Percentiles rank a stretch among this genome's conserved stretches.
phyloP scores from a whole-genome alignment of 1,140 invertebrate genomes.

The Cyclargus thomasi region DNA sequence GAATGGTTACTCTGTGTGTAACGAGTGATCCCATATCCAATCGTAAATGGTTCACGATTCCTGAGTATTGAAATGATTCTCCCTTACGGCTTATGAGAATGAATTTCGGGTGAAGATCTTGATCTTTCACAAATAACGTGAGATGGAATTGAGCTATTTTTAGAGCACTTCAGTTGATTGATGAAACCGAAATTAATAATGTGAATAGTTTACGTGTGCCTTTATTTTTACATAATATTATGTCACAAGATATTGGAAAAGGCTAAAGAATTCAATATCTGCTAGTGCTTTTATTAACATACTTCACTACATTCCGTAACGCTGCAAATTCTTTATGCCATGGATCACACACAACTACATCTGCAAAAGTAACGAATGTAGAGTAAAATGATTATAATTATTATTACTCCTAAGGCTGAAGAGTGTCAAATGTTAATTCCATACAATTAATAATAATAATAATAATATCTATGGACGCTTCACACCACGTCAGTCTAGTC shows the following conservation, averaged over 20 bases:
- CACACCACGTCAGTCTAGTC: no score
- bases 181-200: no score
- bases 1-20: constrained; percentile 13
- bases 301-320: not conserved
- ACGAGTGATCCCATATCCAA: constrained; percentile 11
- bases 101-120: constrained; percentile 8
- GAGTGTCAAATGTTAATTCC: no score
- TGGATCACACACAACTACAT: not conserved
- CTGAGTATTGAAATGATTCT: constrained; percentile 12
- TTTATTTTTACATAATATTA: not conserved
- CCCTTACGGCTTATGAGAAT: constrained; percentile 11
- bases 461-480: no score
- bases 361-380: not conserved
- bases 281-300: not conserved
- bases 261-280: not conserved
- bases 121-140: not conserved
- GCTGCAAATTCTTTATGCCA: not conserved
- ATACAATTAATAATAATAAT: no score
- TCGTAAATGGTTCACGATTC: constrained; percentile 14
- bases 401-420: no score
- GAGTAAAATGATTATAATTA: not conserved
- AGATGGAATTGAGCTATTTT: not conserved
- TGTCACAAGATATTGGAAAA: not conserved
- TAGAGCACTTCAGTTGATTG: no score
- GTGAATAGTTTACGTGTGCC: no score